A percentile compares a stretch with the other conserved stretches of the same genome.
Evolutionary conservation across 1,140 invertebrate genomes (phyloP).

Genomic region (Coenobita brevimanus): DNA sequence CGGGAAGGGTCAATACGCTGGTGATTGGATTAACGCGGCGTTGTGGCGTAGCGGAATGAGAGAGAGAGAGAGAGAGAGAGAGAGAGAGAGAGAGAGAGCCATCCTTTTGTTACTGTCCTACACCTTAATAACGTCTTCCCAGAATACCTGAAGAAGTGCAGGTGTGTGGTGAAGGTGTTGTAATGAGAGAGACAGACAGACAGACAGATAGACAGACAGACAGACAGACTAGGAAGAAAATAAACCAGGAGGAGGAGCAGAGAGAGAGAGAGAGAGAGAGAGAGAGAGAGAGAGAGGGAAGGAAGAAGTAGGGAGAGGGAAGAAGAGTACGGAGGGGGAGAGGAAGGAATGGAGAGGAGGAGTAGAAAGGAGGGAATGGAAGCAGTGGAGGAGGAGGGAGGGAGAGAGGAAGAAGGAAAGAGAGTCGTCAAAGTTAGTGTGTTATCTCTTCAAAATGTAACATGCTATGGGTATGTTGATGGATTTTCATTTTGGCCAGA

Average conservation of each 20-base stretch:
- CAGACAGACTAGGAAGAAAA: no score
- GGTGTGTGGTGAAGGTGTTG: neutral
- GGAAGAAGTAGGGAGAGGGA: neutral
- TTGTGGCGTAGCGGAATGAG: no score
- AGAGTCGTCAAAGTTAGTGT: no score
- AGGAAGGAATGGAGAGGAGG: neutral
- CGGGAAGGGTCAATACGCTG: neutral
- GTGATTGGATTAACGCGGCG: neutral
- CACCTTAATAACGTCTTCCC: no score
- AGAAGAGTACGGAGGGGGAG: neutral
- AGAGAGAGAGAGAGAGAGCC: no score
- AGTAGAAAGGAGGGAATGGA: neutral
- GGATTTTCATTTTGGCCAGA: no score
- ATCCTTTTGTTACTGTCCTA: no score
- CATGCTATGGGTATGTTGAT: no score
- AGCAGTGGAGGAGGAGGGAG: neutral
- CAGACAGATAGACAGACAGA: no score
- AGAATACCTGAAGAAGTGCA: no score
- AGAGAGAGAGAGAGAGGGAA: neutral
- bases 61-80: no score
- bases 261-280: conserved; percentile 4
- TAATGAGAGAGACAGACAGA: neutral
- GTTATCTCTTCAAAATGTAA: no score
- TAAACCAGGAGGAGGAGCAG: neutral
- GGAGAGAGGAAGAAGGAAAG: conserved; percentile 5